Base-by-base conservation (phyloP, 2,113 vertebrate genomes). In the Crotalus helleri region DNA sequence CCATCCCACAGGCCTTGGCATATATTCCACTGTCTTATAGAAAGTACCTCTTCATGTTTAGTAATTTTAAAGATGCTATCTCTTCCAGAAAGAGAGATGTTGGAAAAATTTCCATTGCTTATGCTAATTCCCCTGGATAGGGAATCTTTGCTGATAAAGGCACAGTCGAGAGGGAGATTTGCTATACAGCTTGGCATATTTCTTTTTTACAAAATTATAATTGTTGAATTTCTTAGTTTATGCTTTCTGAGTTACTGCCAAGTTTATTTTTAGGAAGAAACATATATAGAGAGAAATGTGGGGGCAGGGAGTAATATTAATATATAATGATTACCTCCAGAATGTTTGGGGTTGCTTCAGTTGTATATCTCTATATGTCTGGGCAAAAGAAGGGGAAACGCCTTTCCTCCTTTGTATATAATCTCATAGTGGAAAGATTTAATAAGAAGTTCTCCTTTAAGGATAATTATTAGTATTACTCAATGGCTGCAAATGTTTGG, bases 31-130 rank as follows among this genome's bases (percentile, higher is more conserved):
- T 96, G 94, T 92, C 95, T 94, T 95, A 89, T 85, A 94, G 90
- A 97, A 94, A 95, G 94, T 97, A 96, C 95, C 96, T 97, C 95
- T 96, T 94, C 94, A 95, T 95, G 94, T 94, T 95, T 96, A 95
- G 95, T 95, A 95, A 95, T 95, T 96, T 97, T 96, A 97, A 97
- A 97, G 95, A 92, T 95, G 95, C 95, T 94, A 81, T 89, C 39
- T 95, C 87, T 95, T 95, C 93, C 81, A 93, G 95, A 94, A 96
- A 59, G 81, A 94, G 94, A 92, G 85, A 85, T 92, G 95, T 96
- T 96, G 97, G 96, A 96, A 97, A 97, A 93, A 90, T 95, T 96
- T 93, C 93, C 89, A 29, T 57, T 92, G 17, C 55, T 94, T 87
- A 92, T 92, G 92, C 69, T 93, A 93, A 94, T 94, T 93, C 59